Conservation (phyloP, 2,888 invertebrate species). For the Parnassius mnemosyne region DNA sequence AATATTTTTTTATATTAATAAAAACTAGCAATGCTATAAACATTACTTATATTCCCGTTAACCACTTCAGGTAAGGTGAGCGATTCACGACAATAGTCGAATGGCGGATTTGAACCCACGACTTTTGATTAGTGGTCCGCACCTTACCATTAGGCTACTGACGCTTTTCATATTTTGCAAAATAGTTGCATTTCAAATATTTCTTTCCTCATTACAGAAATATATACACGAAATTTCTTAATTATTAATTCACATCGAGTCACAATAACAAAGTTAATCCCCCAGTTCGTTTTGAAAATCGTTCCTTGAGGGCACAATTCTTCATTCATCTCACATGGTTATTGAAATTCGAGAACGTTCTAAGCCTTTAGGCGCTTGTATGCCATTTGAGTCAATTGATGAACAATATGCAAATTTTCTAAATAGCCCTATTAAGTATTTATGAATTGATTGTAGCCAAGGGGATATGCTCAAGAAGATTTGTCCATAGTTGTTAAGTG, state of each 20-base stretch:
- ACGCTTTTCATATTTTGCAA: too few relatives aligned
- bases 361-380: constrained; percentile 16
- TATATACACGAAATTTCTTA: background rate
- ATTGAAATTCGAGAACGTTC: constrained; percentile 5
- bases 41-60: too few relatives aligned
- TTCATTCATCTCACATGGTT: constrained; percentile 5
- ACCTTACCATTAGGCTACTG: too few relatives aligned
- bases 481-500: background rate
- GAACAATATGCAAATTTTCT: constrained; percentile 22
- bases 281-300: background rate
- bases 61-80: too few relatives aligned
- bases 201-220: too few relatives aligned
- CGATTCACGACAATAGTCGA: too few relatives aligned
- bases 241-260: background rate
- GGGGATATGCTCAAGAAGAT: constrained; percentile 3
- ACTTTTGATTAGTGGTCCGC: too few relatives aligned
- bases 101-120: too few relatives aligned
- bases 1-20: too few relatives aligned
- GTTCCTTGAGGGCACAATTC: constrained; percentile 17
- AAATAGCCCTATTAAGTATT: constrained; percentile 10
- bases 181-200: too few relatives aligned
- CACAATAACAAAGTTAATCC: background rate
- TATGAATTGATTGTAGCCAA: constrained; percentile 7
- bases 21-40: too few relatives aligned
- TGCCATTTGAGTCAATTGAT: constrained; percentile 17